These are phyloP conservation scores for Falco punctatus DNA, from an alignment of 2,113 vertebrate species.

Conservation along the genomic window DNA sequence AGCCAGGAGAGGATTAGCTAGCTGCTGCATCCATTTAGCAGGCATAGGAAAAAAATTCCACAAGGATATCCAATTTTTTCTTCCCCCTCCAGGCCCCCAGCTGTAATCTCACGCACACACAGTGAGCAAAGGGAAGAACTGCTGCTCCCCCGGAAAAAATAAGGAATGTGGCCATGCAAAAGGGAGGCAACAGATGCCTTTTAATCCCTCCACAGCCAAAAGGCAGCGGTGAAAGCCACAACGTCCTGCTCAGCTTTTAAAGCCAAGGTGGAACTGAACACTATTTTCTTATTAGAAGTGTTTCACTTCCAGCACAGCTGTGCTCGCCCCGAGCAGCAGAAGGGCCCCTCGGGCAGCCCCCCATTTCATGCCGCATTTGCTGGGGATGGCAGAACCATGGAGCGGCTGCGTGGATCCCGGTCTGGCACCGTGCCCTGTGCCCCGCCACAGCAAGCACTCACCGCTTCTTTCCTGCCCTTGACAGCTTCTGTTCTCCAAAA, in stretches of 20 bases:
- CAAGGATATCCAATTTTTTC: background rate
- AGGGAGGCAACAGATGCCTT: background rate
- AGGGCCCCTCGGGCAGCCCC: background rate
- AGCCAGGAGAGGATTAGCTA: background rate
- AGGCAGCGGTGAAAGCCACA: fast-evolving
- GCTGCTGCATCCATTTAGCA: background rate
- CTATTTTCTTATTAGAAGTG: background rate
- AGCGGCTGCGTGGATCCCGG: fast-evolving
- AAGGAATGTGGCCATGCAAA: background rate
- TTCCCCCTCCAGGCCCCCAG: background rate
- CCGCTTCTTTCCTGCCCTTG: background rate
- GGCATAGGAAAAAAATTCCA: background rate
- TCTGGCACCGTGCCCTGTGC: fast-evolving
- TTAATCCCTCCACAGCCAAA: background rate
- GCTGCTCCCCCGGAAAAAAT: background rate
- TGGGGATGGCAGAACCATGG: fast-evolving
- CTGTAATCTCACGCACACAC: background rate
- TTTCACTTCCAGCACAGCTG: background rate
- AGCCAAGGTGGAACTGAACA: background rate
- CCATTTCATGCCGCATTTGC: fast-evolving
- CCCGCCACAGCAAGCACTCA: background rate
- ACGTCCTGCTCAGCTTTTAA: background rate
- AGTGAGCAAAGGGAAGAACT: fast-evolving
- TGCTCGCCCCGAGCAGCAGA: background rate
- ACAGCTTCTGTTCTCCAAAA: background rate